Evolutionary conservation across 2,888 invertebrate species (phyloP), one percentile per base, ranked within the genome.

Genomic region (Choreutis nemorana): DNA sequence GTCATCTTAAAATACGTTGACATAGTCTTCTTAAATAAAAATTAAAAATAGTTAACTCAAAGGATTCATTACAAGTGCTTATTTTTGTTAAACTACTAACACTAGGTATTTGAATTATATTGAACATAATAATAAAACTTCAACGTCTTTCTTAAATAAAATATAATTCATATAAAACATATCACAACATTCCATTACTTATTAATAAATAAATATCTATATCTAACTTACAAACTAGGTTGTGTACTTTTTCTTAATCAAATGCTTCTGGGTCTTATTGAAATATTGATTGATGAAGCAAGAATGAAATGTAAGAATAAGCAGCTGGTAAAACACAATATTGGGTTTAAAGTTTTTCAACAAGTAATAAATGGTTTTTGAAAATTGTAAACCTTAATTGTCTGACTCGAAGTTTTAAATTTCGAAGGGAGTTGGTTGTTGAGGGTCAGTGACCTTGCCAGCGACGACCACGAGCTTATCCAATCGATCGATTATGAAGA

Each of bases 391-490:
- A 18, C 18, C 5, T 6, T 18, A 18, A 18, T 5, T 18, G 8
- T 18, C 8, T 18, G 5, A 8, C 5, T 18, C 5, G 18, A 8
- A 23, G 23, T 11, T 40, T 50, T 44, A 60, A 44, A 56, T 45
- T 35, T 61, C 60, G 29, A 59, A 59, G 1, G 63, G 57, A 7
- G 58, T 46, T 25, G 33, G 38, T 31, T 42, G 44, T 27, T 70
- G 59, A 1, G 85, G 85, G 32, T 82, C 72, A 11, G 63, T 67
- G 23, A 84, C 60, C 48, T 84, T 84, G 22, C 85, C 85, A 2
- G 83, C 81, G 13, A 83, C 82, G 2, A 86, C 73, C 1, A 85
- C 75, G 12, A 84, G 68, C 33, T 83, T 77, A 37, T 83, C 81
- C 26, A 81, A 53, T 15, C 71, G 70, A 37, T 86, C 85, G 23